Evolutionary conservation across 2,888 invertebrate species (phyloP).

Genomic region (Tetranychus piercei): DNA sequence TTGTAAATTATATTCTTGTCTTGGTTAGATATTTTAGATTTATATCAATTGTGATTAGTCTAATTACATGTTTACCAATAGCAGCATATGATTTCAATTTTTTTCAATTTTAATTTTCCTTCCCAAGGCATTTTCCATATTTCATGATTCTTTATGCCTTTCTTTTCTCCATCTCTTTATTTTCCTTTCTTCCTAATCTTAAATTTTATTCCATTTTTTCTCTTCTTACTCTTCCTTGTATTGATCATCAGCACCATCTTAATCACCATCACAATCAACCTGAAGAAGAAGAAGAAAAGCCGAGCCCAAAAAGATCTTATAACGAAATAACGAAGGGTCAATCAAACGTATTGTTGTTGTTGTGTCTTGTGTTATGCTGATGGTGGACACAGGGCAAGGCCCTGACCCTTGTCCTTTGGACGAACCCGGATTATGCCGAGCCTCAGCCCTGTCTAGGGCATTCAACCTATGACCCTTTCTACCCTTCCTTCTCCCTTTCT

Average conservation of each 20-base stretch:
- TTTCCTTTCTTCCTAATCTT: neutral
- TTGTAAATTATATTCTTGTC: no score
- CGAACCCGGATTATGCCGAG: neutral
- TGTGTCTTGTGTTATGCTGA: neutral
- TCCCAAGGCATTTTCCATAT: neutral
- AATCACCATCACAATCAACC: neutral
- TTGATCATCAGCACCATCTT: neutral
- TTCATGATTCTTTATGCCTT: neutral
- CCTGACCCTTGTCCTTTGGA: neutral
- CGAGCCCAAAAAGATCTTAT: neutral
- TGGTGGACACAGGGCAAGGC: neutral
- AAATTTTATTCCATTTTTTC: neutral
- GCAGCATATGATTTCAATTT: no score
- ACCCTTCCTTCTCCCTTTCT: constrained; percentile 3
- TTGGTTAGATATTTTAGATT: no score
- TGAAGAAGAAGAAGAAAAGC: neutral
- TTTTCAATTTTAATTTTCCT: no score
- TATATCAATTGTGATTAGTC: no score
- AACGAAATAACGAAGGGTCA: neutral
- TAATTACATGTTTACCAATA: no score
- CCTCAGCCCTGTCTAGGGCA: neutral
- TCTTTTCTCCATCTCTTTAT: neutral
- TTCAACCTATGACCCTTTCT: constrained; percentile 5
- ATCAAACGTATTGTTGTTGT: neutral
- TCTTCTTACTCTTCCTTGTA: neutral